Conservation (phyloP, 2,113 vertebrate genomes). For the Hiodon alosoides region DNA sequence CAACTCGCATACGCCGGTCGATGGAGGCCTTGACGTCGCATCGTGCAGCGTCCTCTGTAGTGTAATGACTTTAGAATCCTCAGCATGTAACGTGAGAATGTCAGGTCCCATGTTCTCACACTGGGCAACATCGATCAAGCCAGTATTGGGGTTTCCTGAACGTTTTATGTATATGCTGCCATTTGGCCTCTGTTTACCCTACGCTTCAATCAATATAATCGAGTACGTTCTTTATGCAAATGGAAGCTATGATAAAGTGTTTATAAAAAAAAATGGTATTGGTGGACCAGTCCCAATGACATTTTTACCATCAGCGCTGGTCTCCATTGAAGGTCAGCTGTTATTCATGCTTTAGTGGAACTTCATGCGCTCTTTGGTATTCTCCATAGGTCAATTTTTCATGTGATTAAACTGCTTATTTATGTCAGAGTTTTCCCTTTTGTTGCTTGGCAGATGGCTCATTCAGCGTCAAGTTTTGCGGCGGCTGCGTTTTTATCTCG, state of each 20-base stretch:
- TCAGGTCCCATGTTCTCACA: background rate
- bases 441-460: background rate
- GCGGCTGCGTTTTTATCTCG: background rate
- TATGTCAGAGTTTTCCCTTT: background rate
- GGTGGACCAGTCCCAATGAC: conserved; percentile 28
- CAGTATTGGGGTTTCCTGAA: background rate
- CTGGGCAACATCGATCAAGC: background rate
- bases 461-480: background rate
- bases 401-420: conserved; percentile 39
- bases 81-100: background rate
- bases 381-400: conserved; percentile 48
- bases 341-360: conserved; percentile 17
- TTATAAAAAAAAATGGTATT: conserved; percentile 28
- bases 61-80: too few species aligned
- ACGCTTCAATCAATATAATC: background rate
- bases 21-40: too few species aligned
- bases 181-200: background rate
- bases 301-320: conserved; percentile 27
- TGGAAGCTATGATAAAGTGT: conserved; percentile 32
- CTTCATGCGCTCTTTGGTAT: conserved; percentile 8
- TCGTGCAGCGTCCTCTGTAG: too few species aligned
- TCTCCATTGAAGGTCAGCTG: conserved; percentile 54
- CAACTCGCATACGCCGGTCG: too few species aligned
- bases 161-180: background rate
- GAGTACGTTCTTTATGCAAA: conserved; percentile 19